Conservation (phyloP, 2,797 vertebrate species). For the Sebastes iracundus region DNA sequence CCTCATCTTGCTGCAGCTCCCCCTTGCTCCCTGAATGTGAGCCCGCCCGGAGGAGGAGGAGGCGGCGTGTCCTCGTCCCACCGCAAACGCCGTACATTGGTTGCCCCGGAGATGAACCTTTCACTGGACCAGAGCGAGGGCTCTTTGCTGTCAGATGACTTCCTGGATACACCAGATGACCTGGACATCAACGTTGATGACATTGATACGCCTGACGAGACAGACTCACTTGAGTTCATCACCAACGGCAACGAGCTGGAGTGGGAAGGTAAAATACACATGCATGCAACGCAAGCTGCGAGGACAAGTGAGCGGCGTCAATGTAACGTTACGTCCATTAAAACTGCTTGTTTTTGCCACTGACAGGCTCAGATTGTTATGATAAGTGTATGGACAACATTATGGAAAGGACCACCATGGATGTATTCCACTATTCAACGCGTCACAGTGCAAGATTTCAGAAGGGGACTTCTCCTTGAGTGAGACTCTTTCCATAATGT, state of each 20-base stretch:
- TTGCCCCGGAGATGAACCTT: conserved; percentile 96
- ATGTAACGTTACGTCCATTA: no score
- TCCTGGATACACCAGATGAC: conserved; percentile 94
- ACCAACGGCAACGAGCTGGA: conserved; percentile 95
- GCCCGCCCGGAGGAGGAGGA: conserved; percentile 70
- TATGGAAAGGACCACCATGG: no score
- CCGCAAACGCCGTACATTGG: conserved; percentile 90
- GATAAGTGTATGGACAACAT: no score
- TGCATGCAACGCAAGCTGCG: neutral
- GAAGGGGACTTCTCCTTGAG: no score
- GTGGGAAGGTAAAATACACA: conserved; percentile 89
- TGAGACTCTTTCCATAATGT: no score
- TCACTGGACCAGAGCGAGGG: conserved; percentile 98
- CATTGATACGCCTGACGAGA: conserved; percentile 96
- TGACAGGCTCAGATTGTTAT: no score
- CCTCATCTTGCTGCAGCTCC: conserved; percentile 79
- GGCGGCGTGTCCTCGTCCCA: conserved; percentile 75
- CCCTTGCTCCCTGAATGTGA: conserved; percentile 87
- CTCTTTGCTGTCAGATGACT: conserved; percentile 94
- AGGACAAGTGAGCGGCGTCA: no score
- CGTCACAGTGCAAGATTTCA: no score
- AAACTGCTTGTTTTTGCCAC: no score
- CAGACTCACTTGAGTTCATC: conserved; percentile 95
- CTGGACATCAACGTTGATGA: conserved; percentile 97
- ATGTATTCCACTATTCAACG: no score